These are phyloP conservation scores for Nesospiza acunhae DNA, from an alignment of 2,113 vertebrate genomes.

Conservation along the genomic window DNA sequence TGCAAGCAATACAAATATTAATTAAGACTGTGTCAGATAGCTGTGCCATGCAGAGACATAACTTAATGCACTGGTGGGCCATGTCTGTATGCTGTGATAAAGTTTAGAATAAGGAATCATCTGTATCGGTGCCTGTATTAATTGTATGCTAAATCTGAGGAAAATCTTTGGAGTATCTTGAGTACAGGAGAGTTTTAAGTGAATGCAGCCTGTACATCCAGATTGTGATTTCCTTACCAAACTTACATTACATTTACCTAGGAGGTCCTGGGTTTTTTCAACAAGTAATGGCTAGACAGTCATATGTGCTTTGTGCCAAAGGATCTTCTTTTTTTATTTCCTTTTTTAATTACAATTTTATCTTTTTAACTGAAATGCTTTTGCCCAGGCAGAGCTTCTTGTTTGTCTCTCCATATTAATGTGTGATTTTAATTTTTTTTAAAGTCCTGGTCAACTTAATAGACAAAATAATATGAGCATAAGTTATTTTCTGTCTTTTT, in stretches of 20 bases:
- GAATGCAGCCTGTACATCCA: background rate
- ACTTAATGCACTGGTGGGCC: background rate
- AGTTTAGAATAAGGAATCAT: background rate
- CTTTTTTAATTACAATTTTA: background rate
- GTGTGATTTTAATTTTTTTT: background rate
- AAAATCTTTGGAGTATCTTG: background rate
- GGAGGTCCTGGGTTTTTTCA: background rate
- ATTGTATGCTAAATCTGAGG: background rate
- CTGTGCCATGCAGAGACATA: background rate
- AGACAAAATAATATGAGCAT: background rate
- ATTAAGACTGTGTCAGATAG: background rate
- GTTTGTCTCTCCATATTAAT: background rate
- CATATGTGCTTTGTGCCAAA: background rate
- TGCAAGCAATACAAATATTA: background rate
- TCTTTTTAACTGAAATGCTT: background rate
- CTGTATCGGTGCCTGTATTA: background rate
- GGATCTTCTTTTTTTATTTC: background rate
- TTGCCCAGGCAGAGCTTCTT: background rate
- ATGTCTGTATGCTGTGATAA: rapidly evolving
- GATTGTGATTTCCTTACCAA: background rate
- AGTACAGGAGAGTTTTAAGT: background rate
- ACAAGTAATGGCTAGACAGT: background rate
- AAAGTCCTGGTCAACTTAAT: background rate
- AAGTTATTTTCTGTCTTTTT: background rate
- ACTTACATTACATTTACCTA: background rate